Percentiles rank a stretch among this genome's conserved stretches.
These are phyloP conservation scores for Listronotus bonariensis DNA, from an alignment of 1,140 invertebrate species.

Conservation along the genomic window DNA sequence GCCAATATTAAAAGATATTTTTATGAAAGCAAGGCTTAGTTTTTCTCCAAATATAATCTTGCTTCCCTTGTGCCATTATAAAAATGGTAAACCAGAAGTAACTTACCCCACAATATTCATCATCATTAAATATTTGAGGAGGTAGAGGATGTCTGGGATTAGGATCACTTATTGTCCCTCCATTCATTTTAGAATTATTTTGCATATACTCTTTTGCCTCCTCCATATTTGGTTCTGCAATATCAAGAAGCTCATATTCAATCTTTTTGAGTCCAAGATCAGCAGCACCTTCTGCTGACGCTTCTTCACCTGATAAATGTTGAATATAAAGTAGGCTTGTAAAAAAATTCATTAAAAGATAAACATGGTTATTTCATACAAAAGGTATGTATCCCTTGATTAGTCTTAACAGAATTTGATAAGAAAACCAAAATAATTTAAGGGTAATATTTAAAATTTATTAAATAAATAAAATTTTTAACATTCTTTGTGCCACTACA, in stretches of 20 bases:
- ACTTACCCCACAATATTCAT: conserved; percentile 86
- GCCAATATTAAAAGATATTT: too few species aligned
- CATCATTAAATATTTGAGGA: conserved; percentile 93
- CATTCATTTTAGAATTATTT: conserved; percentile 79
- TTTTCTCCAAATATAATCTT: too few species aligned
- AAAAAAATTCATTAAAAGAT: too few species aligned
- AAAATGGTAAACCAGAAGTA: not conserved
- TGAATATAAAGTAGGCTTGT: conserved; percentile 13
- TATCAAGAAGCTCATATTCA: conserved; percentile 86
- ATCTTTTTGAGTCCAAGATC: conserved; percentile 90
- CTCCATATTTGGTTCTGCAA: conserved; percentile 89
- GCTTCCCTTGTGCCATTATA: too few species aligned
- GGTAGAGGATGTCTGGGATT: conserved; percentile 68
- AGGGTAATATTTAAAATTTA: too few species aligned
- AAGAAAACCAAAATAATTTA: too few species aligned
- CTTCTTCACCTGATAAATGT: conserved; percentile 82
- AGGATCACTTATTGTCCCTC: conserved; percentile 67
- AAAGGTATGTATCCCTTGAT: too few species aligned
- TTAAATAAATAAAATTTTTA: too few species aligned
- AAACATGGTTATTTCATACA: too few species aligned
- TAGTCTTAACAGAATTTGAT: too few species aligned
- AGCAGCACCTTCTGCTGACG: conserved; percentile 88
- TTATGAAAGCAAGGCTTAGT: too few species aligned
- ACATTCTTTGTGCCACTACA: too few species aligned
- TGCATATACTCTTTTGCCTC: conserved; percentile 91